Conservation (phyloP, 2,113 vertebrate species). For the Pachycephala philippinensis region DNA sequence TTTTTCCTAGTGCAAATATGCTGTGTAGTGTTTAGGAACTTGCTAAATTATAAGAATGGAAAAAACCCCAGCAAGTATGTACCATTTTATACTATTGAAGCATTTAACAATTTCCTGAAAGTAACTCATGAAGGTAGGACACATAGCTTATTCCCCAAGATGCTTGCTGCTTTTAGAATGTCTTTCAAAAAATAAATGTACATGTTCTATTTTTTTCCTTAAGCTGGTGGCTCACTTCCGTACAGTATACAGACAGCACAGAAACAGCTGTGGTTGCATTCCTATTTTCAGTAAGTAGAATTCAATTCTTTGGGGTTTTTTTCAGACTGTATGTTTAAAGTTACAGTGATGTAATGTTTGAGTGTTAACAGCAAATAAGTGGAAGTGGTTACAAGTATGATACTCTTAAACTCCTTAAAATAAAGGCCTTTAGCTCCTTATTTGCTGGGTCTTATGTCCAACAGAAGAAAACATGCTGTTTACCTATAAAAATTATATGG, state of each 20-base stretch:
- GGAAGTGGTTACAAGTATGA: not conserved
- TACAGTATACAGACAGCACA: constrained; percentile 95
- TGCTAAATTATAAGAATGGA: not conserved
- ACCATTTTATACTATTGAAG: not conserved
- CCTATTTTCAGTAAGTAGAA: constrained; percentile 93
- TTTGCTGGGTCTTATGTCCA: not conserved
- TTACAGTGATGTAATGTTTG: not conserved
- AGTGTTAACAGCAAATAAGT: not conserved
- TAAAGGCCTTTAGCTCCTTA: not conserved
- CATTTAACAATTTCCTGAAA: not conserved
- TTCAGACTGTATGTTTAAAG: not conserved
- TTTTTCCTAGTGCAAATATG: not conserved
- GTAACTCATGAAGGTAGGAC: not conserved
- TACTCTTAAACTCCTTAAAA: not conserved
- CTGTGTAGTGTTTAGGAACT: not conserved
- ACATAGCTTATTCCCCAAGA: not conserved
- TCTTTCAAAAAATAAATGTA: not conserved
- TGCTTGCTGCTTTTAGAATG: not conserved
- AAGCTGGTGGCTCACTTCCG: constrained; percentile 93
- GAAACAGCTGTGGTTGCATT: constrained; percentile 92
- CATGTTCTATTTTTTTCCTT: not conserved
- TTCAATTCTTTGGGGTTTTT: not conserved
- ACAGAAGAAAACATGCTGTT: not conserved
- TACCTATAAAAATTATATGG: not conserved
- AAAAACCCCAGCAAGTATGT: not conserved